Evolutionary conservation across 2,888 invertebrate species (phyloP).

Genomic region (Synergus laeviventris): DNA sequence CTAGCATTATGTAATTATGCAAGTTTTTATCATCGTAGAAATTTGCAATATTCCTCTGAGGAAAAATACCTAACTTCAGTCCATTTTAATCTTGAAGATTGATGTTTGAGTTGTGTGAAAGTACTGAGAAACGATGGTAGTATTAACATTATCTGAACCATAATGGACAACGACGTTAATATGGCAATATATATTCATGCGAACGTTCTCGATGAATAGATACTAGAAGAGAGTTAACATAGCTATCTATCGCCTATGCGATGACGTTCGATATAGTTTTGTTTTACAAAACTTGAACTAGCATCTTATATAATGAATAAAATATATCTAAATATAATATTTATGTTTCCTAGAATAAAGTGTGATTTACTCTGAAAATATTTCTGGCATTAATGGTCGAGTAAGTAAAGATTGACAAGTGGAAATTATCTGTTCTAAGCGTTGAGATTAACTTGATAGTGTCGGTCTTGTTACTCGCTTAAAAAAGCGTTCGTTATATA

Average conservation of each 20-base stretch:
- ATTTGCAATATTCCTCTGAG: background rate
- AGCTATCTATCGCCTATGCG: conserved; percentile 49
- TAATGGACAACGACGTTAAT: conserved; percentile 51
- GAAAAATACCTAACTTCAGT: background rate
- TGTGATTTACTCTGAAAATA: background rate
- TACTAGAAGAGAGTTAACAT: conserved; percentile 49
- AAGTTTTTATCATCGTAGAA: background rate
- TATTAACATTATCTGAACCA: conserved; percentile 53
- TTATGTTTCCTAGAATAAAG: background rate
- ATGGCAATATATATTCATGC: conserved; percentile 55
- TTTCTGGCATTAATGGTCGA: background rate
- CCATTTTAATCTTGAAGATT: conserved; percentile 24
- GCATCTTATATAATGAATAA: conserved; percentile 14
- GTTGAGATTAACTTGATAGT: background rate
- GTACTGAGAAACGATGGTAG: conserved; percentile 48
- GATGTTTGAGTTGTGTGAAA: conserved; percentile 48
- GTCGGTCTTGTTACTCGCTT: background rate
- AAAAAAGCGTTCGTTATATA: conserved; percentile 40
- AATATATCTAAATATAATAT: background rate
- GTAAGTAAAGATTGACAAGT: background rate
- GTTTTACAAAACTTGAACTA: conserved; percentile 35
- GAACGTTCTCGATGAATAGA: conserved; percentile 49
- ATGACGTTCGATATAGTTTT: conserved; percentile 45
- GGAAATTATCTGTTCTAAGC: background rate
- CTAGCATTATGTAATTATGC: background rate